Base-by-base conservation (phyloP, 1,140 invertebrate genomes). In the Marisa cornuarietis region DNA sequence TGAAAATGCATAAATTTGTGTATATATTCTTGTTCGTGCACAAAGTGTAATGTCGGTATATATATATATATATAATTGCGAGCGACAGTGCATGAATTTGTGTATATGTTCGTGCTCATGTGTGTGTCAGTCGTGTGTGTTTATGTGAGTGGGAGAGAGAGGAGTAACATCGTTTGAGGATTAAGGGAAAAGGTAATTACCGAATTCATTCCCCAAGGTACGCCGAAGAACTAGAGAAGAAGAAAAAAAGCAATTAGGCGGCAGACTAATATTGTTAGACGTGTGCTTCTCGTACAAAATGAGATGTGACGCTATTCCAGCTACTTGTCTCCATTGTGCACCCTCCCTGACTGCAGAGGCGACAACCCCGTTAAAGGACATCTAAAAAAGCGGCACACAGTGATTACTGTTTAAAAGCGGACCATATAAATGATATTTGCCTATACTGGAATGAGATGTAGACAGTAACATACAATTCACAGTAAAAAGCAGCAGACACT, bases 1-100 rank as follows among this genome's bases (percentile, higher is more conserved):
- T 58, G 22, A 4, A 42, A 54, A 54, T 72, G 71, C 61, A 58
- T 79, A 22, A 9, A 61, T 52, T 20, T 66, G 52, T 24, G 58
- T 71, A 26, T 71, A 24, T 79, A 24, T 72, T 24, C 49, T 0
- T 79, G 71, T 61, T 54, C 58, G 65, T n/a, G n/a, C n/a, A n/a
- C n/a, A n/a, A n/a, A n/a, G n/a, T n/a, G n/a, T n/a, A n/a, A n/a
- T n/a, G n/a, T n/a, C n/a, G n/a, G n/a, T n/a, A n/a, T n/a, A n/a
- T n/a, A n/a, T n/a, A n/a, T n/a, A n/a, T n/a, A n/a, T n/a, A n/a
- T n/a, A n/a, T 71, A 4, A 1, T 14, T 79, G 78, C 58, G 31
- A 72, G 78, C 61, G 22, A 4, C 5, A 54, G 54, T 72, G 71
- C 61, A 58, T 79, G 52, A 9, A 61, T 52, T 20, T 66, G 52